phyloP scores from a whole-genome alignment of 2,888 invertebrate genomes.

The Bimastos eiseni region DNA sequence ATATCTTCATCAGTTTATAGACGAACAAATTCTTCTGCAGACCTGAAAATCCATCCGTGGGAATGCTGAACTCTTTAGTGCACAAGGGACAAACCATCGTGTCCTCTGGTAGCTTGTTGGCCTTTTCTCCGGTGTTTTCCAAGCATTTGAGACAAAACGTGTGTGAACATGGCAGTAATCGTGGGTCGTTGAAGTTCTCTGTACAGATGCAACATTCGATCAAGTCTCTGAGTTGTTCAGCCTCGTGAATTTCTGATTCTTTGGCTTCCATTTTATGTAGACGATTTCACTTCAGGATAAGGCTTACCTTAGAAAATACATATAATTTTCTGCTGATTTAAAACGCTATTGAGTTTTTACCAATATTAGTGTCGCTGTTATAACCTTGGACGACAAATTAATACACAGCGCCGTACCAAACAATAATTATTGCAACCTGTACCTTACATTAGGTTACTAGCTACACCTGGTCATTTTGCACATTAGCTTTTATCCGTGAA shows the following conservation, averaged over 20 bases:
- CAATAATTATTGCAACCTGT: no score
- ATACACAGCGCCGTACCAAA: no score
- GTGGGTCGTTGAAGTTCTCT: neutral
- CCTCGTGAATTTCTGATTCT: neutral
- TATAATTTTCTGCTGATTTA: neutral
- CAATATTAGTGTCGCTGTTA: no score
- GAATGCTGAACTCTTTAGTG: neutral
- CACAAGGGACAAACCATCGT: neutral
- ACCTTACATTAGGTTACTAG: no score
- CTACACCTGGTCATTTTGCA: no score
- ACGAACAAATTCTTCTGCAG: neutral
- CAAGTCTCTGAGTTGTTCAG: neutral
- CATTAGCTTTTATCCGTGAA: no score
- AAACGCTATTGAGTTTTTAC: neutral
- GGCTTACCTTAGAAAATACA: neutral
- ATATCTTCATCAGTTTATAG: neutral
- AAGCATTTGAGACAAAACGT: neutral
- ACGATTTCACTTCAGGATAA: no score
- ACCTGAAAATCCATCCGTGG: neutral
- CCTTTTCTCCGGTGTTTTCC: neutral
- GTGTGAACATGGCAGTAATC: neutral
- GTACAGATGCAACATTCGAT: neutral
- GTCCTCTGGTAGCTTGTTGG: neutral
- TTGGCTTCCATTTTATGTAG: conserved; percentile 13
- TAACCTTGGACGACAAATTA: no score